phyloP scores from a whole-genome alignment of 2,113 vertebrate species.

The Phalacrocorax aristotelis region DNA sequence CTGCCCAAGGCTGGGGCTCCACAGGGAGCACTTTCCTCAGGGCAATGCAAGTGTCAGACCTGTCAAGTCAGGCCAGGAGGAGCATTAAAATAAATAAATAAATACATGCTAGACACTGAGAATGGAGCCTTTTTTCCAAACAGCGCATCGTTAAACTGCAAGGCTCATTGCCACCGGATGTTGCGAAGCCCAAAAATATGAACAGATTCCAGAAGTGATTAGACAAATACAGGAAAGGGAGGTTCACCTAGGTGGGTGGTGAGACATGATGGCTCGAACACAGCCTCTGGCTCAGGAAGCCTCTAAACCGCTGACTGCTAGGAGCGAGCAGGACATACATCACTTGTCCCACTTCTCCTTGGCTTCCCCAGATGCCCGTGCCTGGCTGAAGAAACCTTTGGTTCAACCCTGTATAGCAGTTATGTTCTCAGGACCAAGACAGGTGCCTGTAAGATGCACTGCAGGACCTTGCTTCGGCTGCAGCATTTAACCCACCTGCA shows the following conservation, averaged over 20 bases:
- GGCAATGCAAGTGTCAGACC: not conserved
- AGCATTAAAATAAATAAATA: not conserved
- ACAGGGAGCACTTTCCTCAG: not conserved
- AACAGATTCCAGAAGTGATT: not conserved
- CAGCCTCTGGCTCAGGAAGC: not conserved
- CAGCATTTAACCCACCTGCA: too few relatives aligned
- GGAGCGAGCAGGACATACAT: not conserved
- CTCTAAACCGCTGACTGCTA: not conserved
- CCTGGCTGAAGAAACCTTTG: not conserved
- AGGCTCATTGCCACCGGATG: not conserved
- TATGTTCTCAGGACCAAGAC: accelerated
- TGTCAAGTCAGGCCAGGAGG: not conserved
- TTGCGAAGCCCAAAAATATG: not conserved
- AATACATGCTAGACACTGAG: not conserved
- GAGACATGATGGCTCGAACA: not conserved
- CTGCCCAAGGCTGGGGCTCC: not conserved
- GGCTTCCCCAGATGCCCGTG: not conserved
- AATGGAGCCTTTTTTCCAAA: not conserved
- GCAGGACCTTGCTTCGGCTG: not conserved
- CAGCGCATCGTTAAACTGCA: not conserved
- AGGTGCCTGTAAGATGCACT: too few relatives aligned
- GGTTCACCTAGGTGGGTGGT: not conserved
- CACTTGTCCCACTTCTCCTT: not conserved
- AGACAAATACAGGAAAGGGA: not conserved
- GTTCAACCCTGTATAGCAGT: accelerated